These are phyloP conservation scores for Hedychridium roseum DNA, from an alignment of 2,888 invertebrate genomes.

Conservation along the genomic window DNA sequence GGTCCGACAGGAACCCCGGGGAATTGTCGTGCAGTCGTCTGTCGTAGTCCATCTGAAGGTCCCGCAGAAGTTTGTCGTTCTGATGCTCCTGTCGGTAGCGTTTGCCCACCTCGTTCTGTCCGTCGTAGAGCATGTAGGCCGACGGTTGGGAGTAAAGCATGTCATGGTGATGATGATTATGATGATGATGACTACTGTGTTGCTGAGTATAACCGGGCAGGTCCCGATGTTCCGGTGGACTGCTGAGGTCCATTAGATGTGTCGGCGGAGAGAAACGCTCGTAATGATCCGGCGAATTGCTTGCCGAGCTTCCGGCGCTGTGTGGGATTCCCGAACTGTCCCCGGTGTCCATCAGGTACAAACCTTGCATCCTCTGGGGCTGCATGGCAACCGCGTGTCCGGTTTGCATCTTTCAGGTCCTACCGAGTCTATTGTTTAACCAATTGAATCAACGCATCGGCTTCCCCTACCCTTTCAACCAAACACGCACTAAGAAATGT, in stretches of 20 bases:
- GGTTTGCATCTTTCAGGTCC: constrained; percentile 40
- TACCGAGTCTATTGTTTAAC: neutral
- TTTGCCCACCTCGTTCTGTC: constrained; percentile 30
- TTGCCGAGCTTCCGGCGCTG: constrained; percentile 54
- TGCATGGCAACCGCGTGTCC: constrained; percentile 40
- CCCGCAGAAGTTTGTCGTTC: constrained; percentile 32
- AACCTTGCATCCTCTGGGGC: constrained; percentile 36
- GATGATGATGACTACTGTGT: constrained; percentile 12
- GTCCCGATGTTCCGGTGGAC: constrained; percentile 42
- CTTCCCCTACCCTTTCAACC: neutral
- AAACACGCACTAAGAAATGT: too few relatives aligned
- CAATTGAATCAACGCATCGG: constrained; percentile 4
- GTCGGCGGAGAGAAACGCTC: constrained; percentile 51
- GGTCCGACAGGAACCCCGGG: constrained; percentile 47
- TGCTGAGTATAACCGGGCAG: constrained; percentile 28
- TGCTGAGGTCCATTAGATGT: constrained; percentile 54
- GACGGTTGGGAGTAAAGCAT: constrained; percentile 20
- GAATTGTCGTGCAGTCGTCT: constrained; percentile 42
- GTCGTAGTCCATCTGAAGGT: constrained; percentile 39
- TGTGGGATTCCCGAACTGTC: constrained; percentile 53
- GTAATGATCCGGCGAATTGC: constrained; percentile 53
- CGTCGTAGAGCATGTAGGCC: constrained; percentile 40
- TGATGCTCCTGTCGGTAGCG: constrained; percentile 30
- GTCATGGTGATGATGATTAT: constrained; percentile 28
- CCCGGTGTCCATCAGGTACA: constrained; percentile 37